A percentile compares a stretch with the other conserved stretches of the same genome.
Evolutionary conservation across 1,140 invertebrate species (phyloP).

Genomic region (Heterodera schachtii): DNA sequence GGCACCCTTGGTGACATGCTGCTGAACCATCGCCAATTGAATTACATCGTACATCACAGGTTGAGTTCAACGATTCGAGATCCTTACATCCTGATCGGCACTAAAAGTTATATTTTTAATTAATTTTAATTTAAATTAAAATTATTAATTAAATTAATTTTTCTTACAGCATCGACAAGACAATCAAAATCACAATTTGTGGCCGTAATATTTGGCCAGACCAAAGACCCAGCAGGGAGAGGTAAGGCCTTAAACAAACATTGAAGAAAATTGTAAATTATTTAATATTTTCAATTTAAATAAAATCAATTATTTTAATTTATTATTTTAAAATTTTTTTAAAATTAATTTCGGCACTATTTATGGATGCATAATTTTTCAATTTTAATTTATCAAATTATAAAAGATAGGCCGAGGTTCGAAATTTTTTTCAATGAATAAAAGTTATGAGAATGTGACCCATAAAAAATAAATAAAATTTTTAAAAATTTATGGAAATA

Average conservation of each 20-base stretch:
- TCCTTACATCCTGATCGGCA: slow-evolving; percentile 48
- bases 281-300: too few relatives aligned
- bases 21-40: slow-evolving; percentile 17
- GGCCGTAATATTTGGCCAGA: slow-evolving; percentile 38
- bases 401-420: too few relatives aligned
- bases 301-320: too few relatives aligned
- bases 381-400: too few relatives aligned
- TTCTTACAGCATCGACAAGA: slow-evolving; percentile 48
- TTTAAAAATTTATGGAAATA: too few relatives aligned
- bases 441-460: too few relatives aligned
- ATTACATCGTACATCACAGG: slow-evolving; percentile 42
- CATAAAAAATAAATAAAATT: too few relatives aligned
- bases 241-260: slow-evolving; percentile 47
- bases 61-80: slow-evolving; percentile 45
- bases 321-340: too few relatives aligned
- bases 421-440: too few relatives aligned
- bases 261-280: slow-evolving; percentile 12
- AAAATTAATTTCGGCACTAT: too few relatives aligned
- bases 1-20: slow-evolving; percentile 47
- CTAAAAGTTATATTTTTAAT: slow-evolving; percentile 29
- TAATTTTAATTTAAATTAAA: slow-evolving; percentile 14
- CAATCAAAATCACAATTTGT: slow-evolving; percentile 50
- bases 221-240: slow-evolving; percentile 23
- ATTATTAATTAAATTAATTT: background rate
- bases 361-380: too few relatives aligned